Evolutionary conservation across 1,140 invertebrate species (phyloP).

Genomic region (Trichonephila clavipes): DNA sequence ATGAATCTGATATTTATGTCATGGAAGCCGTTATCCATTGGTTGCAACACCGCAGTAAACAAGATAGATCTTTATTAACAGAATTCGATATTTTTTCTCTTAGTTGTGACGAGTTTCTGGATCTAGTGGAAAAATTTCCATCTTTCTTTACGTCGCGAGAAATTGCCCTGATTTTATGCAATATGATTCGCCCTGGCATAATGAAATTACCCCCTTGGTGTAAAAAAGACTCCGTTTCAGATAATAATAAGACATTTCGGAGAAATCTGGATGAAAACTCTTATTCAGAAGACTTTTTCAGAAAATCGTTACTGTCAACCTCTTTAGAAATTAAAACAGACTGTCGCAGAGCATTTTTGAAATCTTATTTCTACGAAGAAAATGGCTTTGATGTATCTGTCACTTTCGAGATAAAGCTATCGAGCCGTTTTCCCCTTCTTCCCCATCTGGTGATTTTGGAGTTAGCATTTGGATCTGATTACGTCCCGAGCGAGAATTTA

Average conservation of each 20-base stretch:
- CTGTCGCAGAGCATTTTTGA: neutral
- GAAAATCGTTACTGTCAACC: neutral
- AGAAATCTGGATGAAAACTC: no score
- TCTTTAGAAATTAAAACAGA: neutral
- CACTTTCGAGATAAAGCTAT: neutral
- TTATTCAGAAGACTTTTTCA: no score
- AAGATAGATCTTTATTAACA: neutral
- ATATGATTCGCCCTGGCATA: neutral
- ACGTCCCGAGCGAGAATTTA: neutral
- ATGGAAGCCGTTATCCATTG: slow-evolving; percentile 26
- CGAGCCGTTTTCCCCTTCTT: neutral
- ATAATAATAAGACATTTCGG: no score
- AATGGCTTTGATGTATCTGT: neutral
- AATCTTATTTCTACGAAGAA: neutral
- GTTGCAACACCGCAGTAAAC: neutral
- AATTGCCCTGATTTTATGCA: neutral
- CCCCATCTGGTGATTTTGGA: neutral
- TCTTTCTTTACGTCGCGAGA: neutral
- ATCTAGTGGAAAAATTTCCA: neutral
- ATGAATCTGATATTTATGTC: neutral
- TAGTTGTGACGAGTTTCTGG: neutral
- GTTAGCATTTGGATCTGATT: slow-evolving; percentile 3
- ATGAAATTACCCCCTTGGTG: neutral
- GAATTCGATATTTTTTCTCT: neutral
- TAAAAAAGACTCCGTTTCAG: neutral